phyloP scores from a whole-genome alignment of 2,888 invertebrate species.

The Lycocerus yunnanus region DNA sequence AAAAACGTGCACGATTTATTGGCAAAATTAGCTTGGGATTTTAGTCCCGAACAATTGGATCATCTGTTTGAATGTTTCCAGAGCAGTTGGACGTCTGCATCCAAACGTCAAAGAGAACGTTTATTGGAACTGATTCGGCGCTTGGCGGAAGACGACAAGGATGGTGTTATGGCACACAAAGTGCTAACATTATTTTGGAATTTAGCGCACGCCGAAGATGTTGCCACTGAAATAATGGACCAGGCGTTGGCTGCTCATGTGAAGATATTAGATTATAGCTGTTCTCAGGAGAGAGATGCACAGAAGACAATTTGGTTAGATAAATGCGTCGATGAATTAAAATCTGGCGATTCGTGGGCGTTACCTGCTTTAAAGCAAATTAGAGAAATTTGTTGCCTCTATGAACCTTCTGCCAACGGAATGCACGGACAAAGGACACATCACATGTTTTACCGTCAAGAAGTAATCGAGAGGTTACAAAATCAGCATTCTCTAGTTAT shows the following conservation, averaged over 20 bases:
- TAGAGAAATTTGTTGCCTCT: conserved; percentile 92
- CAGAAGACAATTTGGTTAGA: conserved; percentile 96
- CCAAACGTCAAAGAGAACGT: conserved; percentile 94
- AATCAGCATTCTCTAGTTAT: conserved; percentile 91
- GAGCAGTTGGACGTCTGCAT: conserved; percentile 91
- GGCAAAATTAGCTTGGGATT: conserved; percentile 97
- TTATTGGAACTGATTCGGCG: conserved; percentile 91
- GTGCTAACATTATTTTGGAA: conserved; percentile 96
- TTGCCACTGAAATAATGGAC: conserved; percentile 96
- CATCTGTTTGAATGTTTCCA: conserved; percentile 97
- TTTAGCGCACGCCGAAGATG: conserved; percentile 93
- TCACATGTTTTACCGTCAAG: conserved; percentile 62
- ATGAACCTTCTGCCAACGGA: conserved; percentile 80
- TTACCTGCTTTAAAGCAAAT: conserved; percentile 94
- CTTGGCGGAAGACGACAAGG: conserved; percentile 97
- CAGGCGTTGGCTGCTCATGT: conserved; percentile 94
- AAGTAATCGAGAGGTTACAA: conserved; percentile 82
- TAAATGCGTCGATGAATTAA: conserved; percentile 92
- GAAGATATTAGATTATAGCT: conserved; percentile 96
- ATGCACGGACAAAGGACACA: conserved; percentile 59
- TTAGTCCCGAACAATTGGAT: conserved; percentile 95
- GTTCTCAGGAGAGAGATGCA: conserved; percentile 94
- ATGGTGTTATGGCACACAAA: conserved; percentile 98
- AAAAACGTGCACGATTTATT: conserved; percentile 96
- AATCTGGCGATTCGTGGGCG: conserved; percentile 88